Evolutionary conservation across 2,888 invertebrate genomes (phyloP), one percentile per base, ranked within the genome.

Genomic region (Tyria jacobaeae): DNA sequence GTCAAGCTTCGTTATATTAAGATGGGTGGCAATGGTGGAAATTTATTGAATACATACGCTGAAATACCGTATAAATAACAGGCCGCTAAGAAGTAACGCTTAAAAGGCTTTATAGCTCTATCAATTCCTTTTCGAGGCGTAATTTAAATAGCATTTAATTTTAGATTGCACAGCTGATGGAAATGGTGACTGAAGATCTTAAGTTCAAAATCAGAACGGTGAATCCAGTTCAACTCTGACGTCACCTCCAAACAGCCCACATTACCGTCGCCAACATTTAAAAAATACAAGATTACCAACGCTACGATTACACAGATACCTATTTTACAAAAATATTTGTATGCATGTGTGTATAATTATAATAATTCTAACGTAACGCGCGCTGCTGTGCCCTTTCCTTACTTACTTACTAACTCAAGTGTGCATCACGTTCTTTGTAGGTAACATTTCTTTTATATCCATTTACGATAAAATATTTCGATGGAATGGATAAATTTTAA

Each of bases 261-360:
- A 60, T 41, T 58, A 44, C 59, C 66, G 52, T 51, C 64, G 44
- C 49, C 70, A 73, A 73, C 72, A 68, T 72, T 82, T 80, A 59
- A 76, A 85, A 89, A 89, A 86, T 91, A 92, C 89, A 91, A 86
- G 85, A 67, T 71, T 90, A 92, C 87, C 90, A 89, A 90, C 89
- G 88, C 81, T 93, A 92, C 90, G 89, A 89, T 83, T 92, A 92
- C 92, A 92, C 88, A 85, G 89, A 88, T 86, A 87, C 89, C 90
- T 92, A 89, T 85, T 86, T 91, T 93, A 93, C 88, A 94, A 93
- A 94, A 94, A 94, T 94, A 92, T 90, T 76, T 88, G 88, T 89
- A 89, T 89, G 91, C 87, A 86, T 83, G 89, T 87, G 90, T 91
- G 88, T 90, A 90, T 89, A 89, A 82, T 87, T 86, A 84, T 88